Conservation (phyloP, 1,140 invertebrate species). For the Drosophila obscura region DNA sequence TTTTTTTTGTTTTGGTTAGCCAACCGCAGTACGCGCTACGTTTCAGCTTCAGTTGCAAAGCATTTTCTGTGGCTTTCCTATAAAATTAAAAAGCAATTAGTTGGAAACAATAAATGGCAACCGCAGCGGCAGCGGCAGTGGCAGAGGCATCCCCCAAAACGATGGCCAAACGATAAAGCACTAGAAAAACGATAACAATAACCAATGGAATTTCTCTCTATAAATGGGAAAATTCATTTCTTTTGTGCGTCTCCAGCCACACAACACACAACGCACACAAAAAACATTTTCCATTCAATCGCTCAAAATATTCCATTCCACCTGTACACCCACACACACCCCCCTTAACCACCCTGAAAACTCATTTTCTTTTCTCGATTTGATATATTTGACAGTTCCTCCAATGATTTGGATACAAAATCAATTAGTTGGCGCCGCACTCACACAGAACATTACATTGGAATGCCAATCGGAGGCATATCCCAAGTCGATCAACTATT, state of each 20-base stretch:
- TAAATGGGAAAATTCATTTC: conserved; percentile 48
- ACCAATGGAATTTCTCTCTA: conserved; percentile 59
- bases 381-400: conserved; percentile 86
- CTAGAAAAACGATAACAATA: conserved; percentile 49
- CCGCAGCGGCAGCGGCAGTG: conserved; percentile 52
- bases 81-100: conserved; percentile 81
- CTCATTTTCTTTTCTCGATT: neutral
- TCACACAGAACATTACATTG: conserved; percentile 89
- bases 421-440: conserved; percentile 91
- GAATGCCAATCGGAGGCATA: conserved; percentile 94
- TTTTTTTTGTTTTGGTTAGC: conserved; percentile 6
- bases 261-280: no score
- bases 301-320: conserved; percentile 48
- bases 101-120: conserved; percentile 64
- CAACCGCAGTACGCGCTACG: conserved; percentile 16
- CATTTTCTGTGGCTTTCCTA: conserved; percentile 47
- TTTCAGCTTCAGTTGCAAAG: conserved; percentile 18
- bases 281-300: conserved; percentile 42
- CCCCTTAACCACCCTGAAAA: conserved; percentile 1
- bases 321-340: conserved; percentile 41
- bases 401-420: conserved; percentile 94
- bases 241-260: neutral
- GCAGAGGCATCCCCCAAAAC: conserved; percentile 33
- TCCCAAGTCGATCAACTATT: conserved; percentile 94
- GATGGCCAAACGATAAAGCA: conserved; percentile 41